Base-by-base conservation (phyloP, 2,113 vertebrate species). In the Noctilio leporinus region DNA sequence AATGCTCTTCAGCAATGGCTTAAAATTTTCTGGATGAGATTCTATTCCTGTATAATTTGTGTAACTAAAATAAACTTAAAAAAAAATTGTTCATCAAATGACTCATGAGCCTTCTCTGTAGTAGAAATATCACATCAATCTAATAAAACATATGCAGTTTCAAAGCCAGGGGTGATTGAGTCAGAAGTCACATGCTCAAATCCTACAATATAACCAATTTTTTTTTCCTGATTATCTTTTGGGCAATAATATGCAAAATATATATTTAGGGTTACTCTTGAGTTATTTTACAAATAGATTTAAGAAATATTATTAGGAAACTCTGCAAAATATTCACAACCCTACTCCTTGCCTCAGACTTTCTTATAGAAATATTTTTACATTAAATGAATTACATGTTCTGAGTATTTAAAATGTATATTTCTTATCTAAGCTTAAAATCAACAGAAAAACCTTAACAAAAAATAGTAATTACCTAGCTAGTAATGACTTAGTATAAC, bases 271-370 rank as follows among this genome's bases (percentile, higher is more conserved):
- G 28, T 24, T 78, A 12, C 62, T 16, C 11, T 12, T 57, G 49
- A 94, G 19, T 77, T 85, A 85, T 19, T 96, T 89, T 85, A 84
- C 49, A 86, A 84, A 81, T 7, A 95, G 10, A 84, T 53, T 87
- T 88, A 70, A 89, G n/a, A 65, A 93, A 95, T 82, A 88, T 43
- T 90, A 83, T 22, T 43, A 67, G 33, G 73, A 94, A 82, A 89
- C n/a, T 49, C 26, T 82, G 15, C 77, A 92, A 87, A 84, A 30
- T 73, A 8, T 67, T 82, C 47, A 72, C 88, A 87, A 67, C 64
- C 33, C 28, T 51, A 51, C 12, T 47, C 2, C n/a, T 77, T 85
- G 47, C 28, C 24, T 90, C 10, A 91, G 20, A 40, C 33, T 40
- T 90, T 49, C 20, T 84, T 15, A 49, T 19, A 57, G 2, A 80